phyloP scores from a whole-genome alignment of 1,140 invertebrate species.

The Eupeodes corollae region DNA sequence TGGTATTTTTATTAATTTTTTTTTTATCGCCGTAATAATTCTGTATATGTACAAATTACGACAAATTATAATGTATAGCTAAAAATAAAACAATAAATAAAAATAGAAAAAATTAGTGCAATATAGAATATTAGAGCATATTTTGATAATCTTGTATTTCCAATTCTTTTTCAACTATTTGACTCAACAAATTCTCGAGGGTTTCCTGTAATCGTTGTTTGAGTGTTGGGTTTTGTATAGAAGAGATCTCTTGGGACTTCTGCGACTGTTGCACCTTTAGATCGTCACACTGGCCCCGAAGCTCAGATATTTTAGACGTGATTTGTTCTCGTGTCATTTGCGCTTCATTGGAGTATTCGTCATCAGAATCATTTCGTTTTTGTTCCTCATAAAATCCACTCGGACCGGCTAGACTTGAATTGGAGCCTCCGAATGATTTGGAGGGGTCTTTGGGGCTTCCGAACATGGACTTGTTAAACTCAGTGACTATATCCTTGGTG shows the following conservation, averaged over 20 bases:
- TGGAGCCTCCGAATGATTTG: constrained; percentile 16
- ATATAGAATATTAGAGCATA: constrained; percentile 19
- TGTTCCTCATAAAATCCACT: neutral
- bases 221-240: constrained; percentile 75
- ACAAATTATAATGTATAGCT: no score
- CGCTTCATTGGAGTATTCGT: constrained; percentile 24
- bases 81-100: no score
- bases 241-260: constrained; percentile 71
- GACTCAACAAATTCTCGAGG: constrained; percentile 61
- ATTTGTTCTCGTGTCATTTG: constrained; percentile 39
- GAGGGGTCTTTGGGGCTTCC: constrained; percentile 17
- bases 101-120: no score
- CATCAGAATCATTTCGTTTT: constrained; percentile 15
- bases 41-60: no score
- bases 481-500: constrained; percentile 30
- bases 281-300: constrained; percentile 58
- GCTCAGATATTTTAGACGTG: constrained; percentile 42
- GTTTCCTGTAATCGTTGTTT: constrained; percentile 71
- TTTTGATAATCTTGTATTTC: constrained; percentile 40
- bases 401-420: constrained; percentile 27
- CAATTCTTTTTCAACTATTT: constrained; percentile 69
- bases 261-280: constrained; percentile 57
- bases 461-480: constrained; percentile 28
- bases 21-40: no score
- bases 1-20: no score